Percentiles rank a stretch among this genome's conserved stretches.
These are phyloP conservation scores for Myopa tessellatipennis DNA, from an alignment of 2,888 invertebrate genomes.

Conservation along the genomic window DNA sequence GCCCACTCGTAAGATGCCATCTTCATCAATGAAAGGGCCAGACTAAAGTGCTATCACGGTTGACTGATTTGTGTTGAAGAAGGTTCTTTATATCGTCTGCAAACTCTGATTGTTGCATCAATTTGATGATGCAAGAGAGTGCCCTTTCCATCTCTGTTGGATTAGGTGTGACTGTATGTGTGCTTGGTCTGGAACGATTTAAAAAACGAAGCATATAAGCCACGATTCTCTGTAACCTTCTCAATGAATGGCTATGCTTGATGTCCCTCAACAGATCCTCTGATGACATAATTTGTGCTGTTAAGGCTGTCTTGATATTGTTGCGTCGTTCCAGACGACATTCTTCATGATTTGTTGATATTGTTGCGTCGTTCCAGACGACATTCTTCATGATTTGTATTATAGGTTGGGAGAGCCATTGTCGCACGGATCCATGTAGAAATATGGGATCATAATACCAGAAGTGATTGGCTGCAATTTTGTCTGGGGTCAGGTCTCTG, in stretches of 20 bases:
- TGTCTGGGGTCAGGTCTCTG: slow-evolving; percentile 3
- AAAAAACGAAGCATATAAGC: no score
- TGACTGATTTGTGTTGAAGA: neutral
- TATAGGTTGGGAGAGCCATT: neutral
- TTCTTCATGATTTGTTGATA: no score
- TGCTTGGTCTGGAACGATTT: neutral
- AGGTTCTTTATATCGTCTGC: neutral
- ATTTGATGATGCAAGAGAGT: neutral
- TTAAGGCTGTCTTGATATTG: no score
- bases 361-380: no score
- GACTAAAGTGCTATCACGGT: slow-evolving; percentile 3
- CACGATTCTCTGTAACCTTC: no score
- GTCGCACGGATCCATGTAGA: no score
- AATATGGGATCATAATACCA: no score
- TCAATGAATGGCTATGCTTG: no score
- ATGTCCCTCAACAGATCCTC: no score
- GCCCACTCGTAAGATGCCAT: neutral
- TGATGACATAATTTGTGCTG: no score
- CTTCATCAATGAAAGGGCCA: neutral
- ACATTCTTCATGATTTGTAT: no score
- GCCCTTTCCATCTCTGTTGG: slow-evolving; percentile 1
- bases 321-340: no score
- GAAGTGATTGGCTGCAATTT: neutral
- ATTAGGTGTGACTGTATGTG: neutral
- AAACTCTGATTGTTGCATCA: neutral